A percentile compares a stretch with the other conserved stretches of the same genome.
These are phyloP conservation scores for Scaptomyza tumidula DNA, from an alignment of 2,888 invertebrate species.

Conservation along the genomic window DNA sequence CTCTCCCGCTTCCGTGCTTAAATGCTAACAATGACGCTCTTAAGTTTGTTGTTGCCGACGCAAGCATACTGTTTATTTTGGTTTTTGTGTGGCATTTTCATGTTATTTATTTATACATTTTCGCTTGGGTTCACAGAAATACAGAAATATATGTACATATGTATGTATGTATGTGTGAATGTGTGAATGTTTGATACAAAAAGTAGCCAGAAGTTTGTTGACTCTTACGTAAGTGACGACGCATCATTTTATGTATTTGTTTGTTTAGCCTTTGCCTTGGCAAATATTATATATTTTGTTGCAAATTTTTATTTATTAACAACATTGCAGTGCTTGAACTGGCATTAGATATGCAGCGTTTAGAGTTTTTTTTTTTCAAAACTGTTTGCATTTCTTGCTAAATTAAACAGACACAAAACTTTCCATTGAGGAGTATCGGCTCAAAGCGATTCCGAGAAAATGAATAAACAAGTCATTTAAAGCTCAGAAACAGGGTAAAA, in stretches of 20 bases:
- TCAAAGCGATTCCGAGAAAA: slow-evolving; percentile 49
- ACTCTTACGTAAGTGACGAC: slow-evolving; percentile 62
- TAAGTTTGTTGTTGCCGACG: slow-evolving; percentile 53
- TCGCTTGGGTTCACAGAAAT: slow-evolving; percentile 25
- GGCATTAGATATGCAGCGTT: slow-evolving; percentile 7
- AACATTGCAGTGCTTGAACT: slow-evolving; percentile 50
- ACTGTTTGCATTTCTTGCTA: slow-evolving; percentile 1
- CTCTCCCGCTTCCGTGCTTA: slow-evolving; percentile 4
- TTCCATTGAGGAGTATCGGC: slow-evolving; percentile 53
- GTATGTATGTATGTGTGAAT: too few species aligned
- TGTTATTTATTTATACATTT: slow-evolving; percentile 57
- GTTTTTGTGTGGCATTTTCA: slow-evolving; percentile 58
- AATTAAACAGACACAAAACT: slow-evolving; percentile 48
- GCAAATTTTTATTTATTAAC: slow-evolving; percentile 59
- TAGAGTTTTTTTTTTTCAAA: not conserved
- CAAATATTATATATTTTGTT: slow-evolving; percentile 30
- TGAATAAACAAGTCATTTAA: slow-evolving; percentile 32
- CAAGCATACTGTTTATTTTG: slow-evolving; percentile 68
- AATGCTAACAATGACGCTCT: slow-evolving; percentile 18
- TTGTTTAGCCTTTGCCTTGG: slow-evolving; percentile 54
- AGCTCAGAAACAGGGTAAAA: slow-evolving; percentile 34
- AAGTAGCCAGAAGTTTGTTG: slow-evolving; percentile 61
- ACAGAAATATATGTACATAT: slow-evolving; percentile 24
- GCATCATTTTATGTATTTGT: slow-evolving; percentile 28
- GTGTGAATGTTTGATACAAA: slow-evolving; percentile 17